Base-by-base conservation (phyloP, 1,140 invertebrate species). In the Adoxophyes honmai region DNA sequence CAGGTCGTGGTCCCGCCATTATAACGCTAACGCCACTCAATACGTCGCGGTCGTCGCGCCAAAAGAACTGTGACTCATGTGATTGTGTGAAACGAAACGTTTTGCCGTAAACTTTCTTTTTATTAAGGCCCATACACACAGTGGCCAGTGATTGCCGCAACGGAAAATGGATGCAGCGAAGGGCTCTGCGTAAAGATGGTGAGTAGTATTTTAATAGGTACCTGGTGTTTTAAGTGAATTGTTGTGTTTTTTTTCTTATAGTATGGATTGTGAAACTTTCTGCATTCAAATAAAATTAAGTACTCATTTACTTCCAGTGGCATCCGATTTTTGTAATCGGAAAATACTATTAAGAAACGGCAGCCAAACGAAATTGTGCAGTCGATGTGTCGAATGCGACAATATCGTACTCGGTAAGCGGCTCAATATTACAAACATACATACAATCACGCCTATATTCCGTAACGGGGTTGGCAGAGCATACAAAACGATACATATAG, bases 401-500 rank as follows among this genome's bases (percentile, higher is more conserved):
- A 62, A 57, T 52, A 60, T 58, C 60, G 60, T 61, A 62, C 59
- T 66, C 33, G 64, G 57, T 66, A 62, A 62, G 64, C 59, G 56
- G 63, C 56, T 61, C 53, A 61, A 65, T 62, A 59, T 62, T 66
- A 62, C 62, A 66, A 59, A 59, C 55, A 65, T 59, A 56, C 58
- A 58, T 65, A 52, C 57, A 48, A 54, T 57, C 55, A 64, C 57
- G 58, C 57, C 57, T 64, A 60, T 54, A 48, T 44, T 64, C 37
- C 57, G 57, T 57, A 54, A 55, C 57, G 54, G 14, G 56, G 53
- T 54, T 34, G 60, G 56, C 48, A 64, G 60, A 57, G 58, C 39
- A 58, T 35, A 64, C 38, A 64, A 55, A 64, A 51, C 60, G 58
- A 55, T 59, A 52, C 37, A n/a, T n/a, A n/a, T n/a, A n/a, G n/a